Evolutionary conservation across 1,140 invertebrate genomes (phyloP), one percentile per base, ranked within the genome.

Genomic region (Oncopeltus fasciatus): DNA sequence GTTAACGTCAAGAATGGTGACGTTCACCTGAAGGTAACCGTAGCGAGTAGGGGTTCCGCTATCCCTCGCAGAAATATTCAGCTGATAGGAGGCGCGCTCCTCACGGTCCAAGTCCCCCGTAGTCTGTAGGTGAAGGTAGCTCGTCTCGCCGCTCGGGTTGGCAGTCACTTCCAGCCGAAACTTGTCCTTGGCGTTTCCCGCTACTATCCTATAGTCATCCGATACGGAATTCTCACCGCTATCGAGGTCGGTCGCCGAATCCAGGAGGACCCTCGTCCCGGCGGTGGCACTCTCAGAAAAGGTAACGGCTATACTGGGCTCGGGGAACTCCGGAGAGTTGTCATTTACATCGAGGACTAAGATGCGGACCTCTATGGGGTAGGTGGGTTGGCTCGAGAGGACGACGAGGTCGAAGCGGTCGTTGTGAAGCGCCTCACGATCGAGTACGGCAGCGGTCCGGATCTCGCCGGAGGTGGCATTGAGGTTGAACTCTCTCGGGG

Each of bases 51-150:
- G 90, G 59, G 74, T 78, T 2, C 91, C 91, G 2, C 88, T 86
- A 74, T 96, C 93, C 56, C 84, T 77, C 0, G 90, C 93, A 20
- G 90, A 92, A 64, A 96, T 87, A 72, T 95, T 95, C 27, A 96
- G 74, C 47, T 82, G 79, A 70, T 95, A 95, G 72, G 81, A 85
- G 51, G 88, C 83, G 20, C 81, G 80, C 2, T 83, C 83, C 76
- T 97, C 94, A 43, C 93, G 79, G 70, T 97, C 93, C 47, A 97
- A 73, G 68, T 88, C 86, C 0, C 88, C 89, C 0, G 86, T 92
- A 0, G 90, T 94, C 74, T 94, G 91, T 67, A 95, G 73, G 72
- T 95, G 88, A 26, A 95, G 76, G 71, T 94, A 94, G 0, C 88
- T 89, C 0, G 86, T 87, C 70, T 93, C 90, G 0, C 89, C 88